A percentile compares a stretch with the other conserved stretches of the same genome.
Evolutionary conservation across 2,888 invertebrate species (phyloP).

Genomic region (Hydrotaea diabolus): DNA sequence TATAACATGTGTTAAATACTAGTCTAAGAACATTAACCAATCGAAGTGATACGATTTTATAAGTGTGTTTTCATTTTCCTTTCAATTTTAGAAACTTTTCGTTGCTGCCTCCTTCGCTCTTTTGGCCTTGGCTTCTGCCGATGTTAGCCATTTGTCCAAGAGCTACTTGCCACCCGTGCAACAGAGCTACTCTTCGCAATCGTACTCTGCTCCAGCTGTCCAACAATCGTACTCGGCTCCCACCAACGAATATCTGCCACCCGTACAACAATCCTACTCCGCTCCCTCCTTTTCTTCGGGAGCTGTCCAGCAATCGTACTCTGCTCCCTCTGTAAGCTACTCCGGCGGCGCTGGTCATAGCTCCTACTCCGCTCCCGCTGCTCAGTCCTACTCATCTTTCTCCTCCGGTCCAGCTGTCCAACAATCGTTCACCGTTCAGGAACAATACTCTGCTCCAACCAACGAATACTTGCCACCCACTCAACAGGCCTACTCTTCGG

Average conservation of each 20-base stretch:
- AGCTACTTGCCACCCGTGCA: conserved; percentile 74
- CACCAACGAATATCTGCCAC: conserved; percentile 75
- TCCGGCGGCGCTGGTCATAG: conserved; percentile 53
- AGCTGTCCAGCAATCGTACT: conserved; percentile 61
- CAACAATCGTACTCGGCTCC: conserved; percentile 57
- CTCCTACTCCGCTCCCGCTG: conserved; percentile 52
- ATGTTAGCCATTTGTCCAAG: conserved; percentile 77
- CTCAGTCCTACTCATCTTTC: conserved; percentile 27
- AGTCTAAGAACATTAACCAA: too few species aligned
- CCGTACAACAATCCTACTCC: conserved; percentile 62
- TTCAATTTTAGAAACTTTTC: conserved; percentile 76
- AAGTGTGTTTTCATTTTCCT: not conserved
- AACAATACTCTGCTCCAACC: conserved; percentile 31
- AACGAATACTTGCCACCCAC: conserved; percentile 33
- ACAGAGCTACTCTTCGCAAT: conserved; percentile 8
- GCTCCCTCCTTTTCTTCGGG: conserved; percentile 19
- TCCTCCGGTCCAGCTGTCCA: not conserved
- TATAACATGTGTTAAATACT: too few species aligned
- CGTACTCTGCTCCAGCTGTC: too few species aligned
- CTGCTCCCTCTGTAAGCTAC: conserved; percentile 67
- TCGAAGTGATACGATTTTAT: too few species aligned
- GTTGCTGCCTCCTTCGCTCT: conserved; percentile 73
- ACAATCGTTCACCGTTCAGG: conserved; percentile 1
- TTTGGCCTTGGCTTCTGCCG: conserved; percentile 76
- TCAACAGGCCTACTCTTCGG: not conserved